Evolutionary conservation across 2,113 vertebrate genomes (phyloP).

Genomic region (Malurus alboscapulatus): DNA sequence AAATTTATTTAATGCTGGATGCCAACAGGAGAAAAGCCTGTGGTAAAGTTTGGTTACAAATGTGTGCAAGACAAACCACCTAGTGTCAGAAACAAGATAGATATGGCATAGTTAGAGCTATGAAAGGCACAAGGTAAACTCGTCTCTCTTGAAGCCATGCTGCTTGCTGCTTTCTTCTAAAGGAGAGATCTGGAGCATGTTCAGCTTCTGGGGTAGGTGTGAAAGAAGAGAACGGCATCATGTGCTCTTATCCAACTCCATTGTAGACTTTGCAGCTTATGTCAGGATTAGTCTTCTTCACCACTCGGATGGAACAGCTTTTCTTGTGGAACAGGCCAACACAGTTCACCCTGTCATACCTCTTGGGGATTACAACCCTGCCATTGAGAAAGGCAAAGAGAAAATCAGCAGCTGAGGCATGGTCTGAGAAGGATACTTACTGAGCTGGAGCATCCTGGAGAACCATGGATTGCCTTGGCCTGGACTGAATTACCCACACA

Average conservation of each 20-base stretch:
- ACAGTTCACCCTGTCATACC: constrained; percentile 51
- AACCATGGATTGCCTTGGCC: not conserved
- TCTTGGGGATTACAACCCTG: constrained; percentile 57
- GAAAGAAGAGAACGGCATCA: not conserved
- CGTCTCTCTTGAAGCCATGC: not conserved
- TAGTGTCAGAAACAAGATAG: not conserved
- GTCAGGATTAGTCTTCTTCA: constrained; percentile 58
- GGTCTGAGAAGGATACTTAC: not conserved
- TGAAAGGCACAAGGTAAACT: not conserved
- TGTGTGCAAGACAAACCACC: not conserved
- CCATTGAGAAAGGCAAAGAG: constrained; percentile 5
- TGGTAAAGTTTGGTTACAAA: not conserved
- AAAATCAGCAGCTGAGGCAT: not conserved
- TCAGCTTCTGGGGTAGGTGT: not conserved
- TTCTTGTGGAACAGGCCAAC: constrained; percentile 57
- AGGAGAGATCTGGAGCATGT: not conserved
- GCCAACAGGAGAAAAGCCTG: not conserved
- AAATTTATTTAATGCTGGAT: constrained; percentile 40
- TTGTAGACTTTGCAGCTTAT: constrained; percentile 55
- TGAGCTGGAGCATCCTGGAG: not conserved
- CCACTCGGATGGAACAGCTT: constrained; percentile 58
- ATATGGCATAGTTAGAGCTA: not conserved
- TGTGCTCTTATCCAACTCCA: not conserved
- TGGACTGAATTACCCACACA: no score
- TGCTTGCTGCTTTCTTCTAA: not conserved